Base-by-base conservation (phyloP, 2,113 vertebrate species). In the Phycodurus eques region DNA sequence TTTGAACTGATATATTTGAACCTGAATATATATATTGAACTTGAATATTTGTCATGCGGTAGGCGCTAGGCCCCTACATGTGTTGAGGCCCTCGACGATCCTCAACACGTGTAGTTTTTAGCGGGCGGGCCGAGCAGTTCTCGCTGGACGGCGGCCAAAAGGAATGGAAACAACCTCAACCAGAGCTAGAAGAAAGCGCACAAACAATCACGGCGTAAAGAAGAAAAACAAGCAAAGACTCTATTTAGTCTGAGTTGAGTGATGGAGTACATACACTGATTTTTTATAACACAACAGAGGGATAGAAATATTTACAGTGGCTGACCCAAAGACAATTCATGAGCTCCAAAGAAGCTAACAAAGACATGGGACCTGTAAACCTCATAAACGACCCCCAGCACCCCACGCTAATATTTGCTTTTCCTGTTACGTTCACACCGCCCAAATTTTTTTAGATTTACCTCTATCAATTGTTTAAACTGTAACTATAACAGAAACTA, bases 161-260 rank as follows among this genome's bases (percentile, higher is more conserved):
- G 62, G 10, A 62, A 59, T 59, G 56, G 42, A 17, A 51, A 57
- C 49, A 67, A 62, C 69, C 82, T 33, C 67, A 59, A 79, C 81
- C 75, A 22, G 72, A 78, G 70, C 15, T 33, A 74, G 62, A 66
- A 66, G n/a, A 66, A 44, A 64, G 39, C 11, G 39, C 62, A 44
- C 19, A 42, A 43, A 64, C 62, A 64, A 44, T 22, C 43, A 79
- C 66, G 76, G 70, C 47, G 67, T 80, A 82, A 67, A 77, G 73
- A 49, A 35, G 60, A 61, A 61, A 75, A 11, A 63, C 35, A 62
- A 49, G 42, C 20, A 80, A 59, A 49, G 47, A 27, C 59, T 73
- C 59, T 89, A 86, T 92, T 91, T 89, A 87, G 82, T 87, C 80
- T 87, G 68, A 46, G 42, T 65, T 31, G 80, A 69, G 67, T 66